These are phyloP conservation scores for Nephrotoma appendiculata DNA, from an alignment of 2,888 invertebrate genomes.

Conservation along the genomic window DNA sequence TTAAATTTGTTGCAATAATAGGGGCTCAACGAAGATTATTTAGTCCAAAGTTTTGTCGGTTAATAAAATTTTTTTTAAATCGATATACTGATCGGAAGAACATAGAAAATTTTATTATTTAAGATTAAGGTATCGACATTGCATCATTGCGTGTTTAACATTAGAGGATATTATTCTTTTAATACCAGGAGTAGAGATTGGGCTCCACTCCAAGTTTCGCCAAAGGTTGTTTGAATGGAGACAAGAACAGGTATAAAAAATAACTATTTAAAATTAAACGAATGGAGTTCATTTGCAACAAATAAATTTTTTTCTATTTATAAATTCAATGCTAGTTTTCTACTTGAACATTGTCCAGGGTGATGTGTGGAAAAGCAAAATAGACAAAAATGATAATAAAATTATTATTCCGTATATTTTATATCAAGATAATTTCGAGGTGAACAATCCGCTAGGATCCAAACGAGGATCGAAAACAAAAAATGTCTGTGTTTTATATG, in stretches of 20 bases:
- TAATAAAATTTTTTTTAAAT: too few relatives aligned
- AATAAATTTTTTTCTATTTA: conserved; percentile 4
- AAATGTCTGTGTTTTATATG: conserved; percentile 7
- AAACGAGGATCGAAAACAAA: conserved; percentile 6
- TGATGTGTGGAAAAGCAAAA: conserved; percentile 6
- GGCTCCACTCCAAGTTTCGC: not conserved
- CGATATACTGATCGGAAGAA: too few relatives aligned
- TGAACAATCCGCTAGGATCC: conserved; percentile 8
- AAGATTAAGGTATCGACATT: not conserved
- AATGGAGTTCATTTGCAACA: too few relatives aligned
- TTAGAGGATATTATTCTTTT: not conserved
- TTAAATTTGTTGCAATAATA: not conserved
- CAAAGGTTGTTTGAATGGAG: not conserved
- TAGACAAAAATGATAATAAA: not conserved
- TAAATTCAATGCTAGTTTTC: not conserved
- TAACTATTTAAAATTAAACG: too few relatives aligned
- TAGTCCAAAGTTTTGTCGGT: too few relatives aligned
- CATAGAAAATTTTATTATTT: too few relatives aligned
- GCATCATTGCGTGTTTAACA: not conserved
- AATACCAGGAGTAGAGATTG: not conserved
- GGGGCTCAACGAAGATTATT: too few relatives aligned
- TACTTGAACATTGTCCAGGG: conserved; percentile 8
- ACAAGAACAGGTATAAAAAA: not conserved
- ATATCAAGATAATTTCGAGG: conserved; percentile 10
- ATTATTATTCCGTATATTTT: conserved; percentile 6